These are phyloP conservation scores for Muscidifurax raptorellus DNA, from an alignment of 1,140 invertebrate genomes.

Conservation along the genomic window DNA sequence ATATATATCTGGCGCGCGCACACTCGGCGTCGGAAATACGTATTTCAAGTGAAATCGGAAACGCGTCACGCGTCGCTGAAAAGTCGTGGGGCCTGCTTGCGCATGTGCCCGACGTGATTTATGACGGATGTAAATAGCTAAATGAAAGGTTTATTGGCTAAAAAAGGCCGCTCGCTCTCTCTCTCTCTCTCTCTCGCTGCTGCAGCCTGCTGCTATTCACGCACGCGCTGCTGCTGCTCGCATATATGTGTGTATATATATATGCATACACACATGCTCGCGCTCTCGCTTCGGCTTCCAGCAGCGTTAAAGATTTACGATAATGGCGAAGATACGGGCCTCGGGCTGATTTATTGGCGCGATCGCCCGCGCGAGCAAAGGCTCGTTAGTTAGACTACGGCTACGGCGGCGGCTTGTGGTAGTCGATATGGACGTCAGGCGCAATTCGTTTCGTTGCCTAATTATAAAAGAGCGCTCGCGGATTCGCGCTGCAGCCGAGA, in stretches of 20 bases:
- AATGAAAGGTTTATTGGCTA: slow-evolving; percentile 68
- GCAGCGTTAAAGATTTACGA: slow-evolving; percentile 64
- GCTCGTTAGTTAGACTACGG: slow-evolving; percentile 62
- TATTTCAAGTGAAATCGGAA: slow-evolving; percentile 52
- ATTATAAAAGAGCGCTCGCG: slow-evolving; percentile 69
- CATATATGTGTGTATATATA: too few species aligned
- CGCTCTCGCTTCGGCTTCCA: slow-evolving; percentile 53
- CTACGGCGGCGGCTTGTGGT: slow-evolving; percentile 64
- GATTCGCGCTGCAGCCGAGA: slow-evolving; percentile 24
- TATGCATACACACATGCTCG: slow-evolving; percentile 33
- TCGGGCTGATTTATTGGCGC: slow-evolving; percentile 60
- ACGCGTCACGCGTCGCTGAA: slow-evolving; percentile 39
- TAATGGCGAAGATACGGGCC: slow-evolving; percentile 63
- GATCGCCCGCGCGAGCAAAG: slow-evolving; percentile 61
- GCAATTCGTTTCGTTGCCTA: slow-evolving; percentile 72
- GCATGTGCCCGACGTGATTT: slow-evolving; percentile 42
- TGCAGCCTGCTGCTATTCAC: slow-evolving; percentile 29
- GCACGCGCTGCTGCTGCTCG: too few species aligned
- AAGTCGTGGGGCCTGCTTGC: slow-evolving; percentile 19
- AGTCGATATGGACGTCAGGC: slow-evolving; percentile 71
- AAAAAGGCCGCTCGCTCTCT: slow-evolving; percentile 36
- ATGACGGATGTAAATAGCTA: slow-evolving; percentile 51
- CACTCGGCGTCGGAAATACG: slow-evolving; percentile 6
- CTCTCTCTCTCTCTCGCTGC: neutral
- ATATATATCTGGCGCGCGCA: slow-evolving; percentile 11